Evolutionary conservation across 2,113 vertebrate genomes (phyloP).

Genomic region (Daubentonia madagascariensis): DNA sequence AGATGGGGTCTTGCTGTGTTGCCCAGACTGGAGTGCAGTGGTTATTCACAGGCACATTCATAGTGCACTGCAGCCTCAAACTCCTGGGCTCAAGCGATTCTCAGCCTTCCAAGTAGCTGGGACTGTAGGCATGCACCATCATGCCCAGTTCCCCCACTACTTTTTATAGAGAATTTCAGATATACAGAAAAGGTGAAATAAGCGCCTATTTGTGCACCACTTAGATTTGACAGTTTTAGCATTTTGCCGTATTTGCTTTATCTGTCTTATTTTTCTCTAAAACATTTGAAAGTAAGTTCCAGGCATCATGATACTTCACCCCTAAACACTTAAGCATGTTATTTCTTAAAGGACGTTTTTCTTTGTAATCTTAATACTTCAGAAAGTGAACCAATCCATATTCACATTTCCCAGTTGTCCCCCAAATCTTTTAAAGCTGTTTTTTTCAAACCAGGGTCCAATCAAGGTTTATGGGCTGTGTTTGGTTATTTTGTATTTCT

Average conservation of each 20-base stretch:
- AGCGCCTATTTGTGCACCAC: no score
- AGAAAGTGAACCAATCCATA: background rate
- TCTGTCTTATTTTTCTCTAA: no score
- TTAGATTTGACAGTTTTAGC: no score
- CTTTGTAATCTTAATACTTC: background rate
- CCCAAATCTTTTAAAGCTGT: background rate
- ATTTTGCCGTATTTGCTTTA: no score
- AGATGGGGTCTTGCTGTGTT: background rate
- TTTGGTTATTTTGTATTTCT: background rate
- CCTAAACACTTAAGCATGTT: no score
- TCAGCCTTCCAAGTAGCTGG: background rate
- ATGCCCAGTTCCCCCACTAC: no score
- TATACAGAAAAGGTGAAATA: no score
- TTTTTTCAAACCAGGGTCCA: background rate
- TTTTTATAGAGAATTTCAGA: no score
- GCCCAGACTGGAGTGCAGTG: background rate
- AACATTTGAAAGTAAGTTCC: no score
- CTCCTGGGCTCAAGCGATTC: background rate
- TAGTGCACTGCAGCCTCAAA: background rate
- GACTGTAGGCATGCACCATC: background rate
- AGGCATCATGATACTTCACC: no score
- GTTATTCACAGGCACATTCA: background rate
- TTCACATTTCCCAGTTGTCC: background rate
- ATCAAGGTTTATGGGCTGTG: background rate
- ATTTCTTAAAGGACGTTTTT: no score